A percentile compares a stretch with the other conserved stretches of the same genome.
Conservation (phyloP, 1,140 invertebrate species). For the Lamellibrachia luymesi region DNA sequence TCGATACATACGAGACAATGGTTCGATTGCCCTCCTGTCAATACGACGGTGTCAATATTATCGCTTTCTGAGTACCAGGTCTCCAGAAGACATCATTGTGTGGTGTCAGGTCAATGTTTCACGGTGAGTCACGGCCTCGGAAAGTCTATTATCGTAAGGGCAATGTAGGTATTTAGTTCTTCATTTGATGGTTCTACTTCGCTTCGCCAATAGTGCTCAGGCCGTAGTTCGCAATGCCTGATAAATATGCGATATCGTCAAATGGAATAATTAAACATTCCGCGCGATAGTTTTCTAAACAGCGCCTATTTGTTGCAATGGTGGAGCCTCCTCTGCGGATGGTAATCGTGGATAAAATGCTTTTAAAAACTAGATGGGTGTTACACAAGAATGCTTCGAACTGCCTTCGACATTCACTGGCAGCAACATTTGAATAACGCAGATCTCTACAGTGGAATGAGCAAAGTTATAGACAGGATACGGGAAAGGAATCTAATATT, state of each 20-base stretch:
- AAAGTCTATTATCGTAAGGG: neutral
- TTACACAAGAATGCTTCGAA: too few species aligned
- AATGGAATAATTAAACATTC: neutral
- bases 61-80: neutral
- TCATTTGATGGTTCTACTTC: neutral
- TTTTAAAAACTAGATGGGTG: too few species aligned
- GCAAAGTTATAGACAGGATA: too few species aligned
- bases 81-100: neutral
- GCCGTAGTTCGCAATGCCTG: neutral
- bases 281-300: too few species aligned
- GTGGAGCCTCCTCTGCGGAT: too few species aligned
- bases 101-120: neutral
- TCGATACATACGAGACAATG: neutral
- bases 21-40: neutral
- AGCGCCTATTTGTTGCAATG: too few species aligned
- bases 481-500: too few species aligned
- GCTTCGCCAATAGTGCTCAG: neutral
- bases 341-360: too few species aligned
- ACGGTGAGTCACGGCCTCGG: neutral
- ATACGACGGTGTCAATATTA: neutral
- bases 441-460: too few species aligned
- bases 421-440: too few species aligned
- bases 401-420: too few species aligned
- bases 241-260: neutral
- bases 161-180: neutral